Percentiles rank a stretch among this genome's conserved stretches.
Conservation (phyloP, 1,140 invertebrate species). For the Heliothis subflexa region DNA sequence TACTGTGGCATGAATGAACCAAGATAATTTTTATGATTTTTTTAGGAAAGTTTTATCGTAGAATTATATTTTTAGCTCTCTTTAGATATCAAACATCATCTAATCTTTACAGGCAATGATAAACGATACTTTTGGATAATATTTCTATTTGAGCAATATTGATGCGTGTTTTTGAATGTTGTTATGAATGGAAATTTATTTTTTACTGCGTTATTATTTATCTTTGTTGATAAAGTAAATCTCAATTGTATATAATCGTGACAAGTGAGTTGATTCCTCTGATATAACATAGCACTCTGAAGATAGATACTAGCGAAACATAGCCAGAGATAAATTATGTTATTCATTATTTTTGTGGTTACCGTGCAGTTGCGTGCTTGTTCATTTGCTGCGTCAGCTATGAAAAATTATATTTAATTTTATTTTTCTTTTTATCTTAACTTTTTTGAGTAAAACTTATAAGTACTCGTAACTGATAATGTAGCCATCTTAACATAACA, state of each 20-base stretch:
- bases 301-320: background rate
- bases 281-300: background rate
- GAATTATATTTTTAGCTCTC: conserved; percentile 22
- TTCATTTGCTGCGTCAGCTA: background rate
- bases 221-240: conserved; percentile 46
- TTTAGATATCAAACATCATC: background rate
- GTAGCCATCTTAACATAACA: background rate
- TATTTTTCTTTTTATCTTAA: background rate
- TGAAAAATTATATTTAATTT: background rate
- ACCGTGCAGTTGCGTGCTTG: conserved; percentile 24
- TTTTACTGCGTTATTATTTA: conserved; percentile 33
- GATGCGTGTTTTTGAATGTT: conserved; percentile 35
- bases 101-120: conserved; percentile 8
- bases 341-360: conserved; percentile 20
- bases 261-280: background rate
- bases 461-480: background rate
- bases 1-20: conserved; percentile 18
- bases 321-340: conserved; percentile 7
- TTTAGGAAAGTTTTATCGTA: conserved; percentile 16
- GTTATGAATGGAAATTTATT: conserved; percentile 61
- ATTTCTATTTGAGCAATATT: background rate
- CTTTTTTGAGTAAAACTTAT: background rate
- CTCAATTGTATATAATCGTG: conserved; percentile 41
- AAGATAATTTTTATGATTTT: conserved; percentile 8
- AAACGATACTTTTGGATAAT: background rate